Conservation (phyloP, 2,888 invertebrate species). For the Amphipyra tragopoginis region DNA sequence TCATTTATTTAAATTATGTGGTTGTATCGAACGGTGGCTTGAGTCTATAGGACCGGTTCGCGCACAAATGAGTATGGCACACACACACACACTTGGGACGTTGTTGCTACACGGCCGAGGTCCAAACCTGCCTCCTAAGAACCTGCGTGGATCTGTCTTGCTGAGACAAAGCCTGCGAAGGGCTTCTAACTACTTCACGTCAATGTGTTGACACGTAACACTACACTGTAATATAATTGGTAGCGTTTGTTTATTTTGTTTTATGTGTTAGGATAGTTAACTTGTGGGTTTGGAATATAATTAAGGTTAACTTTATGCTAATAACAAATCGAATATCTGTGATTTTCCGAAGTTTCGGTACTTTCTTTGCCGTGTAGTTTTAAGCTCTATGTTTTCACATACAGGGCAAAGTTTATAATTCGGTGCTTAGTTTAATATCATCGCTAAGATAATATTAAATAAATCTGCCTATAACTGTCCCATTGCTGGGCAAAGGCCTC, state of each 20-base stretch:
- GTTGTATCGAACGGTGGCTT: slow-evolving; percentile 80
- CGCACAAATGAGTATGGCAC: slow-evolving; percentile 65
- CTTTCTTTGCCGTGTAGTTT: too few species aligned
- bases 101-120: slow-evolving; percentile 62
- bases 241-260: slow-evolving; percentile 44
- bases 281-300: slow-evolving; percentile 14
- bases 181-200: slow-evolving; percentile 57
- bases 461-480: too few species aligned
- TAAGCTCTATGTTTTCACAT: too few species aligned
- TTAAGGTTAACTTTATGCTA: neutral
- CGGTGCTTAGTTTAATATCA: neutral
- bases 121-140: slow-evolving; percentile 67
- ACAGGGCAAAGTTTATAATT: too few species aligned
- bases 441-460: neutral
- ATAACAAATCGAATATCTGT: neutral
- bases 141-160: slow-evolving; percentile 59
- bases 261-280: slow-evolving; percentile 32
- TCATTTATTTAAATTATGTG: slow-evolving; percentile 84
- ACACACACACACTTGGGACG: slow-evolving; percentile 58
- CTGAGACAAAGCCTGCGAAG: slow-evolving; percentile 59
- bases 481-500: too few species aligned
- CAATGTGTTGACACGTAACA: slow-evolving; percentile 51
- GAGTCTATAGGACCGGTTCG: slow-evolving; percentile 82
- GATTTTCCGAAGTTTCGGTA: too few species aligned
- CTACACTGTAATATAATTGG: slow-evolving; percentile 47